Conservation (phyloP, 64 coral and sea anemone genomes). For the Pachyseris speciosa region DNA sequence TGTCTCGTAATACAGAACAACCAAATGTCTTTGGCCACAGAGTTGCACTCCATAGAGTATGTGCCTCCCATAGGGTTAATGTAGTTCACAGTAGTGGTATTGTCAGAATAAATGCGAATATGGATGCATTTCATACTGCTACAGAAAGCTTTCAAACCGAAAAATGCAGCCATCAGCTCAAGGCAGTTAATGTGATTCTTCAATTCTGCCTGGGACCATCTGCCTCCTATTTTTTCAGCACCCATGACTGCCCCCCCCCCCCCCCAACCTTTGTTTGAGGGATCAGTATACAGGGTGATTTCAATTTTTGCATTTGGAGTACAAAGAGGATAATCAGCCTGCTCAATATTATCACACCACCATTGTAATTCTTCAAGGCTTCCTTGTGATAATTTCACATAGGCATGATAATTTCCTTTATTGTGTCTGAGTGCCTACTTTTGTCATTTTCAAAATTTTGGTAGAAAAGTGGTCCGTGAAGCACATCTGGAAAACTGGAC, state of each 20-base stretch:
- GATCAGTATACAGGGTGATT: background rate
- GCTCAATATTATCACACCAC: conserved; percentile 20
- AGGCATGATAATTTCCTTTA: conserved; percentile 24
- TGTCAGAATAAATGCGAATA: conserved; percentile 42
- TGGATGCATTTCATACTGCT: background rate
- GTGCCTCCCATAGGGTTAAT: conserved; percentile 46
- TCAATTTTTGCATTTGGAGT: background rate
- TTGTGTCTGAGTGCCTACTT: background rate
- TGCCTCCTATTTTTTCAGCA: conserved; percentile 32
- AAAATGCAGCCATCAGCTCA: conserved; percentile 36
- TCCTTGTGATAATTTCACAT: background rate
- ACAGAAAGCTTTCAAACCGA: conserved; percentile 61
- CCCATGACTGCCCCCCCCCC: conserved; percentile 32
- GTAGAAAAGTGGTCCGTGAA: background rate
- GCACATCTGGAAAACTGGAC: conserved; percentile 33
- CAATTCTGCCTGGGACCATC: conserved; percentile 37
- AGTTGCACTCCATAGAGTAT: conserved; percentile 27
- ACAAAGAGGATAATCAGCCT: background rate
- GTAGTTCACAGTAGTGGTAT: conserved; percentile 52
- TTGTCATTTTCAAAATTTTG: background rate
- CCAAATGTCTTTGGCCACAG: conserved; percentile 43
- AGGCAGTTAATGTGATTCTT: conserved; percentile 49
- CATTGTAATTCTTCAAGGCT: conserved; percentile 13
- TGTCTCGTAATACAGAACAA: conserved; percentile 11
- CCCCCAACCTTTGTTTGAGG: background rate